Evolutionary conservation across 2,888 invertebrate species (phyloP).

Genomic region (Ennomos erosarius): DNA sequence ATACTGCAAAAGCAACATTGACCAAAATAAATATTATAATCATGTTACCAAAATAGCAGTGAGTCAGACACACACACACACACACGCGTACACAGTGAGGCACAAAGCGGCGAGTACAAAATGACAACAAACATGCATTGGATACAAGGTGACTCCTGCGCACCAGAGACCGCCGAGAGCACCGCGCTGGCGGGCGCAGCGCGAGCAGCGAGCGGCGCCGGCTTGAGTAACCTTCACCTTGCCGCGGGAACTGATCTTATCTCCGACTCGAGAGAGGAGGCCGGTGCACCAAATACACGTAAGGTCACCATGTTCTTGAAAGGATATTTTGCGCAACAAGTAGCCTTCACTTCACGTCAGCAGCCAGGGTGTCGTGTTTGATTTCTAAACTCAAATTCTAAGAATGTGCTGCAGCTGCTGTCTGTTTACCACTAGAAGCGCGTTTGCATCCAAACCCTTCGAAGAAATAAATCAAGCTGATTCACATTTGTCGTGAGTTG

Average conservation of each 20-base stretch:
- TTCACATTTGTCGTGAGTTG: not conserved
- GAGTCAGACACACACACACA: constrained; percentile 23
- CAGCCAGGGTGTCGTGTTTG: too few relatives aligned
- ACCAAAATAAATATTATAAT: constrained; percentile 18
- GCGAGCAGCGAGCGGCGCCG: constrained; percentile 3
- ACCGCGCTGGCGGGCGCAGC: too few relatives aligned
- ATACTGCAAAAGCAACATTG: constrained; percentile 5
- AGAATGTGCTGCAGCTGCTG: not conserved
- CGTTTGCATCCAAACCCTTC: not conserved
- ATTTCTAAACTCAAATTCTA: too few relatives aligned
- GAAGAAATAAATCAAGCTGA: too few relatives aligned
- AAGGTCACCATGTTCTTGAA: not conserved
- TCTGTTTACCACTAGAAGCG: not conserved
- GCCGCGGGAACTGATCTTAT: constrained; percentile 9
- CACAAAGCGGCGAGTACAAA: constrained; percentile 22
- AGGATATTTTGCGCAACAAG: not conserved
- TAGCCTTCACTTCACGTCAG: too few relatives aligned
- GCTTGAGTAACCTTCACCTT: constrained; percentile 25
- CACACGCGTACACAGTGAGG: not conserved
- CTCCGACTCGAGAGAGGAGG: constrained; percentile 3
- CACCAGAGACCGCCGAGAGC: too few relatives aligned
- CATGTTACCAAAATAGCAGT: constrained; percentile 19
- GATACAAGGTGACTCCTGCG: too few relatives aligned
- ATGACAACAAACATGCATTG: constrained; percentile 28
- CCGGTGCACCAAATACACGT: not conserved